Conservation (phyloP, 2,797 vertebrate species). For the Pangasius djambal region DNA sequence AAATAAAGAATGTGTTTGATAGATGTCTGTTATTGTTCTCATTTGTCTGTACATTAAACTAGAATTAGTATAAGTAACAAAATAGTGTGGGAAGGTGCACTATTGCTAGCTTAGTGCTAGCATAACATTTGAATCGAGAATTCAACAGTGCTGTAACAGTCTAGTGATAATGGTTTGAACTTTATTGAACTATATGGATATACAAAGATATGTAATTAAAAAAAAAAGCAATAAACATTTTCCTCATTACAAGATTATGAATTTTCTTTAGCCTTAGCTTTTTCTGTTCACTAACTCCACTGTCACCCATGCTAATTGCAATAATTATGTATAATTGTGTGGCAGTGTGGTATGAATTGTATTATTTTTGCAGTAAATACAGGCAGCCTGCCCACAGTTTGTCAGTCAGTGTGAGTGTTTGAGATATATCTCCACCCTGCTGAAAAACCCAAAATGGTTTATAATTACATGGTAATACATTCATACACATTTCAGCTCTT, state of each 20-base stretch:
- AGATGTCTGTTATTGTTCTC: not conserved
- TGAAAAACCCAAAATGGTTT: slow-evolving; percentile 19
- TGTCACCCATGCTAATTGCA: slow-evolving; percentile 59
- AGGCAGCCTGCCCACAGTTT: slow-evolving; percentile 62
- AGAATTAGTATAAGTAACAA: not conserved
- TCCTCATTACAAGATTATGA: not conserved
- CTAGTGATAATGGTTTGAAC: not conserved
- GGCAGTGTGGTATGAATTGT: slow-evolving; percentile 62
- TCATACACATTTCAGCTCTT: slow-evolving; percentile 8
- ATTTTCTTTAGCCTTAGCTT: slow-evolving; percentile 4
- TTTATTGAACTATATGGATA: not conserved
- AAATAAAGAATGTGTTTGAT: not conserved
- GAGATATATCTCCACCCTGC: slow-evolving; percentile 14
- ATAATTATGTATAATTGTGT: slow-evolving; percentile 69
- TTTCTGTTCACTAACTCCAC: slow-evolving; percentile 4
- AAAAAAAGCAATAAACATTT: not conserved
- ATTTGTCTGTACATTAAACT: not conserved
- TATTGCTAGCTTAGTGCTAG: not conserved
- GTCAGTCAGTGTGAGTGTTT: slow-evolving; percentile 54
- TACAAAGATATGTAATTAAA: not conserved
- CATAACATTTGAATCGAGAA: not conserved
- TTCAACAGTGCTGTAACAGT: not conserved
- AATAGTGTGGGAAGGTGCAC: not conserved
- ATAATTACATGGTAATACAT: slow-evolving; percentile 28
- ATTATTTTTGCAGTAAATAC: slow-evolving; percentile 64